These are phyloP conservation scores for Platyrinchus mystaceus DNA, from an alignment of 2,797 vertebrate genomes.

Conservation along the genomic window DNA sequence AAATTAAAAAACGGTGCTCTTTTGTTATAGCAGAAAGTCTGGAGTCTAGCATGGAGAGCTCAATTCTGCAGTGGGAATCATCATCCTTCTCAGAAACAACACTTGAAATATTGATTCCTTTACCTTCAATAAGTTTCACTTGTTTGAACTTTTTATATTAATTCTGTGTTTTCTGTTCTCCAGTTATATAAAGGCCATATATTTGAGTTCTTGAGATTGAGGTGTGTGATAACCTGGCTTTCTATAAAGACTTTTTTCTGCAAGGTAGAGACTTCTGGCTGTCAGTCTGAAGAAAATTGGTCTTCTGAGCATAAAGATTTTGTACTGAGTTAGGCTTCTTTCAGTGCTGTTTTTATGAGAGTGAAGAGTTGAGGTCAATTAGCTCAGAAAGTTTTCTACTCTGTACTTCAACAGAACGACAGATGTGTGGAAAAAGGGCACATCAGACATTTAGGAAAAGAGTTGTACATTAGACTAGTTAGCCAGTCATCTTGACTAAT, in stretches of 20 bases:
- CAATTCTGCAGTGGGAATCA: fast-evolving
- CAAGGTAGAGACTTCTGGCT: neutral
- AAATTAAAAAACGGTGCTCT: neutral
- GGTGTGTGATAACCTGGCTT: neutral
- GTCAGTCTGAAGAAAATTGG: neutral
- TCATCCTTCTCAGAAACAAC: neutral
- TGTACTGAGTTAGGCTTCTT: neutral
- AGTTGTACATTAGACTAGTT: neutral
- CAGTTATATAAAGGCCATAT: neutral
- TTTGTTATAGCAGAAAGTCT: neutral
- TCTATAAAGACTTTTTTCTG: neutral
- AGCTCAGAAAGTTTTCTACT: neutral
- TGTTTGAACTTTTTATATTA: neutral
- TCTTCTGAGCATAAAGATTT: neutral
- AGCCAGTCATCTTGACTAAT: neutral
- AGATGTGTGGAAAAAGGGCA: neutral
- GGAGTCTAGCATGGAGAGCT: neutral
- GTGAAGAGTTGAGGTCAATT: neutral
- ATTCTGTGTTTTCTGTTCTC: neutral
- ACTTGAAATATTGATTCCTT: neutral
- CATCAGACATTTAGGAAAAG: neutral
- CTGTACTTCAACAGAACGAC: neutral
- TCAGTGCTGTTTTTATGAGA: neutral
- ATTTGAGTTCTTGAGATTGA: neutral
- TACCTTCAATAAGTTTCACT: neutral